A percentile compares a stretch with the other conserved stretches of the same genome.
These are phyloP conservation scores for Leuciscus idus DNA, from an alignment of 2,113 vertebrate species.

Conservation along the genomic window DNA sequence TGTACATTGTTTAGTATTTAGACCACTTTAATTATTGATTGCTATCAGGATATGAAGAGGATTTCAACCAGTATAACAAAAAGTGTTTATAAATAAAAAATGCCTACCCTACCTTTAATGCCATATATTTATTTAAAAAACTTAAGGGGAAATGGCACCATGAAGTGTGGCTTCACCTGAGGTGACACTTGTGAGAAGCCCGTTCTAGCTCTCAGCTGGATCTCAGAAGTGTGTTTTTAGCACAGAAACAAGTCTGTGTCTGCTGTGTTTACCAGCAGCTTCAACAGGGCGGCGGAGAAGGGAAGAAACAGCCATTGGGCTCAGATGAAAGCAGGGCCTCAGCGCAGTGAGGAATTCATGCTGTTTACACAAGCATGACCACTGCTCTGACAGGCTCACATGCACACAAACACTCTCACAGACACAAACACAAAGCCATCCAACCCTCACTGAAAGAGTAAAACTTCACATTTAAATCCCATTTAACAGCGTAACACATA, in stretches of 20 bases:
- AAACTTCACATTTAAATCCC: background rate
- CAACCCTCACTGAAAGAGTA: conserved; percentile 8
- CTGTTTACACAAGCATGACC: conserved; percentile 62
- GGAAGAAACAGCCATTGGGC: conserved; percentile 49
- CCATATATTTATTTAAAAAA: background rate
- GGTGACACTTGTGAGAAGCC: conserved; percentile 1
- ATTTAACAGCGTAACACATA: background rate
- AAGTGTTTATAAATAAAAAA: background rate
- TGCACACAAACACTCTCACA: conserved; percentile 35
- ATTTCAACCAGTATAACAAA: no score
- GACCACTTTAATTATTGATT: no score
- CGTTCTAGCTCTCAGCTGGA: conserved; percentile 20
- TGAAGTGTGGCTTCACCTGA: conserved; percentile 12
- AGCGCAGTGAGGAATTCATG: conserved; percentile 68
- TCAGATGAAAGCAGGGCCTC: conserved; percentile 63
- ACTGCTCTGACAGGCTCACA: conserved; percentile 38
- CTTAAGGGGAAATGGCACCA: background rate
- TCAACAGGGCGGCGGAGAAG: conserved; percentile 32
- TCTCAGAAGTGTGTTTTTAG: conserved; percentile 12
- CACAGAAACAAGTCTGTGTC: conserved; percentile 47
- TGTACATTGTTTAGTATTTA: no score
- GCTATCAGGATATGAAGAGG: no score
- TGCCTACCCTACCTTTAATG: background rate
- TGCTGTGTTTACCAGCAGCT: conserved; percentile 55
- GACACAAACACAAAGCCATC: conserved; percentile 44